Evolutionary conservation across 92 coral and sea anemone species (phyloP).

Genomic region (Scolanthus callimorphus): DNA sequence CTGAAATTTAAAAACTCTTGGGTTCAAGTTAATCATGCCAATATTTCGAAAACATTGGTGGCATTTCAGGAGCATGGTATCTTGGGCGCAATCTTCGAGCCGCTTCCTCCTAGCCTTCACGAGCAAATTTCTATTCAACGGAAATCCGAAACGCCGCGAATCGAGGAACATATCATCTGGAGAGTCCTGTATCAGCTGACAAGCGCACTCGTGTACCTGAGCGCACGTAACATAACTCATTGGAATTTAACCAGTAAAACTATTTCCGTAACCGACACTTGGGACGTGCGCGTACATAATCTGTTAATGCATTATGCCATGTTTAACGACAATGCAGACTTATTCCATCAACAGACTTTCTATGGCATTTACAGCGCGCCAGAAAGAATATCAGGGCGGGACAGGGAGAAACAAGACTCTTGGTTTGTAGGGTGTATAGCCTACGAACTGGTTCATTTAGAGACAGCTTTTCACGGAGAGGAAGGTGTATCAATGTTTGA

Average conservation of each 20-base stretch:
- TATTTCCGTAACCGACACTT: conserved; percentile 48
- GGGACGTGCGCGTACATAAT: conserved; percentile 62
- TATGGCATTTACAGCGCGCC: conserved; percentile 71
- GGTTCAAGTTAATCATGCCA: conserved; percentile 45
- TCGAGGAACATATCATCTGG: conserved; percentile 61
- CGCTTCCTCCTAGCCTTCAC: conserved; percentile 38
- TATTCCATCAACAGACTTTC: conserved; percentile 45
- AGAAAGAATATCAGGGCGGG: conserved; percentile 57
- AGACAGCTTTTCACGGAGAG: conserved; percentile 46
- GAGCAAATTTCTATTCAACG: conserved; percentile 46
- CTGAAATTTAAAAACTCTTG: conserved; percentile 23
- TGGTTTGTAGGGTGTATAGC: conserved; percentile 72
- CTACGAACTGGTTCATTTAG: conserved; percentile 50
- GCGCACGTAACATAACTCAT: conserved; percentile 46
- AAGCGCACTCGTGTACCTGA: conserved; percentile 57
- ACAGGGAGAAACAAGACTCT: conserved; percentile 42
- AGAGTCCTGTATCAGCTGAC: conserved; percentile 54
- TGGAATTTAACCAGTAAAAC: conserved; percentile 47
- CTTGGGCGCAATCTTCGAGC: conserved; percentile 55
- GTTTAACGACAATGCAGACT: conserved; percentile 39
- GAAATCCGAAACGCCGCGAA: conserved; percentile 10
- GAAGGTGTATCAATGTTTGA: conserved; percentile 45
- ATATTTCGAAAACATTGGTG: conserved; percentile 39
- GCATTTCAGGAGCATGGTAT: conserved; percentile 51
- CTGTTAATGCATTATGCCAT: conserved; percentile 52